Conservation (phyloP, 2,888 invertebrate species). For the Toxonevra muliebris region DNA sequence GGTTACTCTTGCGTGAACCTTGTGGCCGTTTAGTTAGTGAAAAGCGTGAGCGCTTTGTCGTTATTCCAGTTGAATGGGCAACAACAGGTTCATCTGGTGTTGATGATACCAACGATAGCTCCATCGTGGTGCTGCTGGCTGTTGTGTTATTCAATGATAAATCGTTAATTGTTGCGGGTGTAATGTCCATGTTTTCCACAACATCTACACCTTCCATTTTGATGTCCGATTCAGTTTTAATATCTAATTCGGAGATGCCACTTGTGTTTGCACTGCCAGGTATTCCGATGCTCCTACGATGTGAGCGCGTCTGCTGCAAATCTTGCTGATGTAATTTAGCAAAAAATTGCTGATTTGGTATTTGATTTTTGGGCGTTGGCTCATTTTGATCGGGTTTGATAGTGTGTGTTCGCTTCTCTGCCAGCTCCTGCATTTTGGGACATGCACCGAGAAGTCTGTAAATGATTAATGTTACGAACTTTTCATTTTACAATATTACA, state of each 20-base stretch:
- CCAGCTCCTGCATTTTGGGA: slow-evolving; percentile 86
- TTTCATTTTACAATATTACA: neutral
- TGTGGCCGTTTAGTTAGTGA: slow-evolving; percentile 65
- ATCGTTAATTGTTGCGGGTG: slow-evolving; percentile 16
- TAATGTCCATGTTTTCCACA: slow-evolving; percentile 8
- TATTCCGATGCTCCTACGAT: slow-evolving; percentile 43
- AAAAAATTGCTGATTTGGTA: slow-evolving; percentile 64
- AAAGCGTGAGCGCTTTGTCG: slow-evolving; percentile 50
- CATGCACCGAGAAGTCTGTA: slow-evolving; percentile 73
- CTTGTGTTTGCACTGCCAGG: slow-evolving; percentile 16
- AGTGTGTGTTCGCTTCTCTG: slow-evolving; percentile 73
- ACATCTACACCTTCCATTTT: slow-evolving; percentile 3
- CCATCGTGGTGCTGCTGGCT: slow-evolving; percentile 27
- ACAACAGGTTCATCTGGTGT: slow-evolving; percentile 33
- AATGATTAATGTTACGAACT: neutral
- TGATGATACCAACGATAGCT: slow-evolving; percentile 36
- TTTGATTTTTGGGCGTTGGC: slow-evolving; percentile 61
- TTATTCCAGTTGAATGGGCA: slow-evolving; percentile 11
- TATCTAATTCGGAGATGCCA: slow-evolving; percentile 10
- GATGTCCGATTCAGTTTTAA: slow-evolving; percentile 25
- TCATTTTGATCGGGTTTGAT: slow-evolving; percentile 70
- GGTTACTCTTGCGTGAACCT: slow-evolving; percentile 60
- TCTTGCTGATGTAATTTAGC: slow-evolving; percentile 65
- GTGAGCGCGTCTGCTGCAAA: slow-evolving; percentile 55
- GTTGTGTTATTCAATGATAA: slow-evolving; percentile 31